Conservation (phyloP, 2,888 invertebrate genomes). For the Trichopoda pennipes region DNA sequence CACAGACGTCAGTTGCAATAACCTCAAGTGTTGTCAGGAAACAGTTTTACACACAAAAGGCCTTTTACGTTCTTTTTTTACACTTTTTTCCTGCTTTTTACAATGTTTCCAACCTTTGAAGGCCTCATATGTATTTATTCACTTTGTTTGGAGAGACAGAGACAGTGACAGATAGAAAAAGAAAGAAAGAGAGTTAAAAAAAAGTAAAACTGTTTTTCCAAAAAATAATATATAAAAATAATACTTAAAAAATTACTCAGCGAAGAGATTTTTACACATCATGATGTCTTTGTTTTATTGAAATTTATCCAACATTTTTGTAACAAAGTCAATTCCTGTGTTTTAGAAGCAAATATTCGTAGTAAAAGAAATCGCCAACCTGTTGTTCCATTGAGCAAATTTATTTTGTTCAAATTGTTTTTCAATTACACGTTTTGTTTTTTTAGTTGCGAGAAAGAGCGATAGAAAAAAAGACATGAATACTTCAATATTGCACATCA, state of each 20-base stretch:
- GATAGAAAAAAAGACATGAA: neutral
- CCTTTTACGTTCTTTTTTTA: neutral
- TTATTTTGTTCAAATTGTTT: conserved; percentile 23
- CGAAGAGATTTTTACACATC: conserved; percentile 8
- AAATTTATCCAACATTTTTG: conserved; percentile 41
- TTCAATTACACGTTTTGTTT: conserved; percentile 28
- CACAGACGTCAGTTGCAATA: conserved; percentile 65
- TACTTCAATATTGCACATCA: conserved; percentile 1
- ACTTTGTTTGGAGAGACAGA: neutral
- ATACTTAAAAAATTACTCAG: conserved; percentile 37
- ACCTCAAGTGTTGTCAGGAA: conserved; percentile 64
- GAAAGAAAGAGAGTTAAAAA: conserved; percentile 4
- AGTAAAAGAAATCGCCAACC: conserved; percentile 6
- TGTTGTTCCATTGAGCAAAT: conserved; percentile 43
- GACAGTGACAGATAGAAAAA: too few relatives aligned
- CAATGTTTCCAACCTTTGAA: conserved; percentile 4
- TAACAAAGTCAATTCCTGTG: conserved; percentile 17
- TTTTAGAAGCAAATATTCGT: conserved; percentile 6
- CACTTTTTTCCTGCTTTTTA: neutral
- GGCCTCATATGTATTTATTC: conserved; percentile 26
- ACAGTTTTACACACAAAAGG: conserved; percentile 48
- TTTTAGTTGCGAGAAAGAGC: neutral
- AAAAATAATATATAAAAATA: neutral
- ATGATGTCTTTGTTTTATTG: conserved; percentile 29
- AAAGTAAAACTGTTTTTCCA: neutral